Base-by-base conservation (phyloP, 1,140 invertebrate species). In the Ceratoteleas bidentatus region DNA sequence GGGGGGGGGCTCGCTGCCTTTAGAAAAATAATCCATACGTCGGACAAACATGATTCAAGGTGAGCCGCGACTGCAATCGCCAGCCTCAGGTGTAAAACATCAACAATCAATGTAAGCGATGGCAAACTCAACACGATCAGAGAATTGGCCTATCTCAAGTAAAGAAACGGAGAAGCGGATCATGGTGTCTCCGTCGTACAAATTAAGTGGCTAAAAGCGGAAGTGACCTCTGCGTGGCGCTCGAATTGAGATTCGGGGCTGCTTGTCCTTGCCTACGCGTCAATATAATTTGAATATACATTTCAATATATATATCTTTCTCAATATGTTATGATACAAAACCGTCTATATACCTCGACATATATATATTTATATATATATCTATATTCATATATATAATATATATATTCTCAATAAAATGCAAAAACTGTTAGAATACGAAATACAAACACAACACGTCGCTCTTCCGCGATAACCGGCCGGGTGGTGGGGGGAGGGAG, bases 331-430 rank as follows among this genome's bases (percentile, higher is more conserved):
- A 75, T 75, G 34, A 75, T 81, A 74, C 75, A 86, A 76, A 87
- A 75, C 82, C 73, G 47, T 83, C 72, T 80, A 80, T 77, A 77
- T 70, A 64, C 74, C 57, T 82, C 68, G 60, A 77, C 73, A 84
- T 74, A 81, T 57, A 66, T 78, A 82, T 83, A 84, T 79, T 76
- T 85, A 83, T 85, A 86, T 85, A 87, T 86, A 86, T 83, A 84
- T 82, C 82, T 86, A 70, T 77, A 83, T 85, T 66, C 32, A 61
- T 62, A 66, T 80, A 68, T 60, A 72, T 68, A 65, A 66, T 65
- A 66, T 80, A 80, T 80, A 73, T 80, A 80, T 80, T 84, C 58
- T 79, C 81, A 80, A 73, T 79, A 87, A 86, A 84, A 85, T 85
- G 77, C 87, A 80, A 85, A 83, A 86, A 85, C 80, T 85, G 85